Percentiles rank a stretch among this genome's conserved stretches.
Conservation (phyloP, 1,140 invertebrate species). For the Brachionus koreanus region DNA sequence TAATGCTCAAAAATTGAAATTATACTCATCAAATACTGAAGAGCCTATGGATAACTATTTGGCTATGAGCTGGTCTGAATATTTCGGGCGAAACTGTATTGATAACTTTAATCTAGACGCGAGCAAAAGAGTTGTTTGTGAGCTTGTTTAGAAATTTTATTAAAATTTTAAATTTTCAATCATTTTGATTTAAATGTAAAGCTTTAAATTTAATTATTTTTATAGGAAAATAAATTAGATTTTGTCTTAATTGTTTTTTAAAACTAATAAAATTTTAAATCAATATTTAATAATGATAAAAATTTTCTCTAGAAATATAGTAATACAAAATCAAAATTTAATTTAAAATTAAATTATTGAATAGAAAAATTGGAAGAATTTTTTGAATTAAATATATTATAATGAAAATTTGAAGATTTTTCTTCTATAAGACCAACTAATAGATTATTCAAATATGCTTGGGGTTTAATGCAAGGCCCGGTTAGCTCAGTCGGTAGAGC, state of each 20-base stretch:
- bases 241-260: too few species aligned
- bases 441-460: too few species aligned
- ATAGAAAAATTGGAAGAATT: too few species aligned
- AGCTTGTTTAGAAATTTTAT: background rate
- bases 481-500: too few species aligned
- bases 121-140: background rate
- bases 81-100: background rate
- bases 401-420: too few species aligned
- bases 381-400: too few species aligned
- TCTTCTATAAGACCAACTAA: too few species aligned
- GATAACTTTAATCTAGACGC: background rate
- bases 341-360: background rate
- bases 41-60: constrained; percentile 2
- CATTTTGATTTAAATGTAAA: background rate
- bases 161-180: background rate
- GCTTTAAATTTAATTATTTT: background rate
- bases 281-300: background rate
- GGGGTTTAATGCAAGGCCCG: too few species aligned
- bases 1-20: background rate
- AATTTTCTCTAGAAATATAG: background rate
- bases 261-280: too few species aligned
- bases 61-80: background rate
- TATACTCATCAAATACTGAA: background rate
- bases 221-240: background rate
- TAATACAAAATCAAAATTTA: background rate